A percentile compares a stretch with the other conserved stretches of the same genome.
These are phyloP conservation scores for Geococcyx californianus DNA, from an alignment of 2,113 vertebrate genomes.

Conservation along the genomic window DNA sequence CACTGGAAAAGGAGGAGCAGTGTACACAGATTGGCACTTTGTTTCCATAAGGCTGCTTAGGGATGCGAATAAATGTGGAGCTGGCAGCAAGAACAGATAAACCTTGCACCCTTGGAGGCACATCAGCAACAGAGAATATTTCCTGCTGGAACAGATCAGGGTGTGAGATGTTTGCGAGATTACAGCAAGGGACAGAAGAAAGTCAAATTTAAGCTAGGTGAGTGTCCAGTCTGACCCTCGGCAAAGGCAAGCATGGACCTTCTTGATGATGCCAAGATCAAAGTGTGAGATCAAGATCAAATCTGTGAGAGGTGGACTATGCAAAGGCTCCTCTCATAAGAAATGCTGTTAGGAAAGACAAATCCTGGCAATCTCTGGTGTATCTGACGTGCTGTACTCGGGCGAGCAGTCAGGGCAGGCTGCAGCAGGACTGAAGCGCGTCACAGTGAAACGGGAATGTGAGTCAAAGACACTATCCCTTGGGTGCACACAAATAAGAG, in stretches of 20 bases:
- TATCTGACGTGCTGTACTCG: fast-evolving
- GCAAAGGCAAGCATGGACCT: background rate
- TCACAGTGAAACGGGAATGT: fast-evolving
- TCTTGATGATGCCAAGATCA: background rate
- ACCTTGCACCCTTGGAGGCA: background rate
- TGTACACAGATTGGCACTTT: background rate
- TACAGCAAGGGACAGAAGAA: background rate
- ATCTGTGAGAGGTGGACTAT: fast-evolving
- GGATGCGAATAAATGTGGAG: background rate
- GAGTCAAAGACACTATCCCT: background rate
- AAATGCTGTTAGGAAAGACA: background rate
- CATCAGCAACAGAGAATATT: background rate
- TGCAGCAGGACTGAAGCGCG: background rate
- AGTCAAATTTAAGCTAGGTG: background rate
- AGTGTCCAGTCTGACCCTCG: background rate
- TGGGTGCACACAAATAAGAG: background rate
- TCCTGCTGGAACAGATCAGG: background rate
- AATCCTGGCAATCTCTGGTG: background rate
- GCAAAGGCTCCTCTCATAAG: background rate
- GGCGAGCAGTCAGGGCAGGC: background rate
- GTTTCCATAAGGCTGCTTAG: background rate
- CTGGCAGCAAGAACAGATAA: background rate
- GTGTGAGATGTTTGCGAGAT: background rate
- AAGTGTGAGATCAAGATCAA: background rate
- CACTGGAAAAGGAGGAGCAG: background rate